Percentiles rank a stretch among this genome's conserved stretches.
These are phyloP conservation scores for Muntiacus muntjak DNA, from an alignment of 2,113 vertebrate species.

Conservation along the genomic window DNA sequence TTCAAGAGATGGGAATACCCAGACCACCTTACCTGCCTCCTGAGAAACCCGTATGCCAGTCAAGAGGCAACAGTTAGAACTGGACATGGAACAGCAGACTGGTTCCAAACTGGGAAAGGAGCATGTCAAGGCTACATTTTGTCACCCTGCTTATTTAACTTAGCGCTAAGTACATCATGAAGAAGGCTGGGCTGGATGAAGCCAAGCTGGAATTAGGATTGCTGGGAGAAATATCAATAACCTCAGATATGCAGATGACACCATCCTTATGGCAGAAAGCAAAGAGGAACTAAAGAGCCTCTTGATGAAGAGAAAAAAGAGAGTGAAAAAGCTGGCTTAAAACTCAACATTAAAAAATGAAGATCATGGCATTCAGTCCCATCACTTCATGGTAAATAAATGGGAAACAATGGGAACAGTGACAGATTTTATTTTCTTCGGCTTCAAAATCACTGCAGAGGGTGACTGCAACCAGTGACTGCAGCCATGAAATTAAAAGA, in stretches of 20 bases:
- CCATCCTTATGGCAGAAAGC: neutral
- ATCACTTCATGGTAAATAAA: neutral
- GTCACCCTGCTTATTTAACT: neutral
- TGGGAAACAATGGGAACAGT: neutral
- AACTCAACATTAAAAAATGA: neutral
- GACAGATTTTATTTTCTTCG: neutral
- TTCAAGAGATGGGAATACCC: neutral
- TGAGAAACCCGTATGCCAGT: neutral
- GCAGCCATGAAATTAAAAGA: neutral
- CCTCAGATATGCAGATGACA: neutral
- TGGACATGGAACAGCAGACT: neutral
- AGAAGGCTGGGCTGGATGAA: neutral
- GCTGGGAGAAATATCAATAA: neutral
- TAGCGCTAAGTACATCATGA: neutral
- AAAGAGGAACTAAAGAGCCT: neutral
- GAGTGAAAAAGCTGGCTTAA: neutral
- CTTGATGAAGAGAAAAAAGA: neutral
- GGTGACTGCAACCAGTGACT: neutral
- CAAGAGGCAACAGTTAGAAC: neutral
- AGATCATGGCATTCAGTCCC: neutral
- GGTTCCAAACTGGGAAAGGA: neutral
- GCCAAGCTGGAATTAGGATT: neutral
- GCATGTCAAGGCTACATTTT: neutral
- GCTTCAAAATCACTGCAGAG: neutral
- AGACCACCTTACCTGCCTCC: neutral